Conservation (phyloP, 2,113 vertebrate species). For the Dolichallabes microphthalmus region DNA sequence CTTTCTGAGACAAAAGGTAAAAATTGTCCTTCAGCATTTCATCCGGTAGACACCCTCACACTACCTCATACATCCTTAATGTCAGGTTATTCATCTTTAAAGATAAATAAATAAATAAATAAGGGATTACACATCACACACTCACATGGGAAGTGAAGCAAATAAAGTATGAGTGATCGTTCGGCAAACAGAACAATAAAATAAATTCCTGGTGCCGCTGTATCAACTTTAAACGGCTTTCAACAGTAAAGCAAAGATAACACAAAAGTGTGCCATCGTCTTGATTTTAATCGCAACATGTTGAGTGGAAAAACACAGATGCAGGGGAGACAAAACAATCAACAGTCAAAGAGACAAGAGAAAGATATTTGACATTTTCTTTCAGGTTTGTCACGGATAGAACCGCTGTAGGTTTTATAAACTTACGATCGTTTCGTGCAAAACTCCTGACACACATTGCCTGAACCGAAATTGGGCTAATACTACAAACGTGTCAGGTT, state of each 20-base stretch:
- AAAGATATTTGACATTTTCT: not conserved
- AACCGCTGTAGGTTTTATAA: not conserved
- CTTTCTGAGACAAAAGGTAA: not conserved
- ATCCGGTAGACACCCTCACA: not conserved
- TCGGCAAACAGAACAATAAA: not conserved
- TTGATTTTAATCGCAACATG: not conserved
- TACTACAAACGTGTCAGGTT: not conserved
- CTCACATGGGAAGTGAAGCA: not conserved
- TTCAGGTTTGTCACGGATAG: not conserved
- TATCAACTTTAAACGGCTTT: not conserved
- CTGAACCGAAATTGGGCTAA: not conserved
- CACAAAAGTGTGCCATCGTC: not conserved
- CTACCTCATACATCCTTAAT: not conserved
- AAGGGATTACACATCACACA: not conserved
- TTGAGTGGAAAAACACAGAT: not conserved
- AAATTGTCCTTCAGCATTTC: not conserved
- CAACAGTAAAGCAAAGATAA: not conserved
- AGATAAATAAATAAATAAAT: no score
- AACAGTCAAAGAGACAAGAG: not conserved
- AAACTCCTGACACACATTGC: not conserved
- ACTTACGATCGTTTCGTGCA: not conserved
- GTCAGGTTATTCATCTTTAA: not conserved
- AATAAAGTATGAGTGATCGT: not conserved
- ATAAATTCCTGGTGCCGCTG: not conserved
- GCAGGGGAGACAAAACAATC: not conserved